Conservation (phyloP, 2,888 invertebrate species). For the Ectropis crepuscularia region DNA sequence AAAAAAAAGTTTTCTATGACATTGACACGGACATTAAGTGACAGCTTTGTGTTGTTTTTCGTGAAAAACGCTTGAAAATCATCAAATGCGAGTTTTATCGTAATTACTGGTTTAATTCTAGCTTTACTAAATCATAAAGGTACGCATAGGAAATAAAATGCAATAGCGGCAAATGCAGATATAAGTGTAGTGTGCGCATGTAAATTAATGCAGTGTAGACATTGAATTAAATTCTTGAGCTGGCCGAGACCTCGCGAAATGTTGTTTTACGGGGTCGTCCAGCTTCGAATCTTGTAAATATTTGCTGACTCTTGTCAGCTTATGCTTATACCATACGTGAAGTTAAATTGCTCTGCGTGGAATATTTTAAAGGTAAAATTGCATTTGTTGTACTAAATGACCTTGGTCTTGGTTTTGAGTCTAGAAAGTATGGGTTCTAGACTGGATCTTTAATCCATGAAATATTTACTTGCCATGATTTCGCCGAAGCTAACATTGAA, state of each 20-base stretch:
- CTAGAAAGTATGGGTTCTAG: conserved; percentile 20
- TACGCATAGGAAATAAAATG: background rate
- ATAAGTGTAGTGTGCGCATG: conserved; percentile 23
- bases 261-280: conserved; percentile 48
- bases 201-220: conserved; percentile 9
- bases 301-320: conserved; percentile 44
- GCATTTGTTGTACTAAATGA: conserved; percentile 35
- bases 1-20: too few relatives aligned
- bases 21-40: too few relatives aligned
- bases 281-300: conserved; percentile 53
- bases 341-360: conserved; percentile 27
- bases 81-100: too few relatives aligned
- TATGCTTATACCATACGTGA: conserved; percentile 9
- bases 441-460: conserved; percentile 6
- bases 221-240: conserved; percentile 35
- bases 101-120: conserved; percentile 2
- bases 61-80: too few relatives aligned
- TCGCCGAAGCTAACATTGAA: background rate
- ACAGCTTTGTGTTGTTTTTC: too few relatives aligned
- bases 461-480: conserved; percentile 19
- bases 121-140: background rate
- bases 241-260: conserved; percentile 52
- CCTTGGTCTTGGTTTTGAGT: conserved; percentile 48
- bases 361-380: conserved; percentile 44
- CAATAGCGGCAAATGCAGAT: background rate